Conservation (phyloP, 2,888 invertebrate species). For the Tetanocera ferruginea region DNA sequence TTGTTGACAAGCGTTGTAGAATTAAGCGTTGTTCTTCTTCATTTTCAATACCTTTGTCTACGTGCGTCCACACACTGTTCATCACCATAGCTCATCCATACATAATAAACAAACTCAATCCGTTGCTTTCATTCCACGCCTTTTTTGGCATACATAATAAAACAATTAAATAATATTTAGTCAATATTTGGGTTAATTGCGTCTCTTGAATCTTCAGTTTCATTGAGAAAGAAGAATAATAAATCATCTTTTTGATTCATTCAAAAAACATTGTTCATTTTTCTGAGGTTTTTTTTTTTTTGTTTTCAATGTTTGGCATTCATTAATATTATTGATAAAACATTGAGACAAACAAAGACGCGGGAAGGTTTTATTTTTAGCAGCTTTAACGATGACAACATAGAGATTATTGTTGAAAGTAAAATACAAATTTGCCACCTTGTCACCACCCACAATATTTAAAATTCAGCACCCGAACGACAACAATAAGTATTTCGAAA, state of each 20-base stretch:
- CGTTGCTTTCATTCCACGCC: too few species aligned
- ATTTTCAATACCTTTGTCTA: too few species aligned
- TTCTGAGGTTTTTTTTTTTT: neutral
- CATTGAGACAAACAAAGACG: neutral
- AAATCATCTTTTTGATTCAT: neutral
- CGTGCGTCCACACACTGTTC: too few species aligned
- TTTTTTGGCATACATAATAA: neutral
- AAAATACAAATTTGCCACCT: neutral
- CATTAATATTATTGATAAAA: slow-evolving; percentile 31
- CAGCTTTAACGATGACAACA: slow-evolving; percentile 3
- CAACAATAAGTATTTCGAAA: slow-evolving; percentile 3
- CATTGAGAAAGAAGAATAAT: slow-evolving; percentile 12
- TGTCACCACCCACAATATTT: neutral
- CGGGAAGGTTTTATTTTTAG: slow-evolving; percentile 12
- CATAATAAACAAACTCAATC: too few species aligned
- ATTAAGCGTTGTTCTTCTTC: too few species aligned
- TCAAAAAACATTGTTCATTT: too few species aligned
- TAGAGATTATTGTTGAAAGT: neutral
- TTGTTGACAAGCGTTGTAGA: too few species aligned
- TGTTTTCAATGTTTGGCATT: slow-evolving; percentile 23
- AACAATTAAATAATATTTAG: neutral
- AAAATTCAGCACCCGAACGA: neutral
- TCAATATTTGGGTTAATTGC: neutral
- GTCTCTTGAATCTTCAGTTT: neutral
- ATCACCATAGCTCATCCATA: too few species aligned